Conservation (phyloP, 2,797 vertebrate genomes). For the Microctenopoma steveboyesi region DNA sequence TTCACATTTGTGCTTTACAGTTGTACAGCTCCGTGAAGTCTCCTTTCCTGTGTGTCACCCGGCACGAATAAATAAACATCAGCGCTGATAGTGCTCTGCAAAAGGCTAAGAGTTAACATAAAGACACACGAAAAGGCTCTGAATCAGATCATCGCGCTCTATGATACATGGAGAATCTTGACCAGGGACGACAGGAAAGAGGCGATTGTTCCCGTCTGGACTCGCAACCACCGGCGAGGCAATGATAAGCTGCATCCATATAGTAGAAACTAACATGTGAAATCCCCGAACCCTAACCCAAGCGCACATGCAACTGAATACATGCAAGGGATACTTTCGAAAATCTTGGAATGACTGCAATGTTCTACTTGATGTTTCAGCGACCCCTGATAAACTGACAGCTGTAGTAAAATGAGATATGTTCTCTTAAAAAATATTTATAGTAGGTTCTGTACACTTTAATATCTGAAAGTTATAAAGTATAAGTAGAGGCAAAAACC, state of each 20-base stretch:
- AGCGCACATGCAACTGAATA: slow-evolving; percentile 81
- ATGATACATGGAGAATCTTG: slow-evolving; percentile 10
- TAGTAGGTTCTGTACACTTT: slow-evolving; percentile 92
- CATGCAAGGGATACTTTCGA: slow-evolving; percentile 89
- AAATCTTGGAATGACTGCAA: slow-evolving; percentile 86
- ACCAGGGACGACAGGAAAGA: slow-evolving; percentile 10
- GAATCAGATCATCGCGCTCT: slow-evolving; percentile 16
- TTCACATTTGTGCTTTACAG: slow-evolving; percentile 80
- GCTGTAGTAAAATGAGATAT: slow-evolving; percentile 96
- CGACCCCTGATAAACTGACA: slow-evolving; percentile 91
- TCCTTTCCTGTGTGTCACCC: slow-evolving; percentile 61
- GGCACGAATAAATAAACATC: slow-evolving; percentile 78
- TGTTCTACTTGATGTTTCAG: slow-evolving; percentile 77
- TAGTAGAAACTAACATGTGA: slow-evolving; percentile 61
- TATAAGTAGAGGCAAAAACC: slow-evolving; percentile 89
- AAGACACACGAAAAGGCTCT: slow-evolving; percentile 37
- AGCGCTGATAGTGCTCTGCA: slow-evolving; percentile 78
- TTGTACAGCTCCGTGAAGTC: slow-evolving; percentile 67
- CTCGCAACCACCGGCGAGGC: slow-evolving; percentile 38
- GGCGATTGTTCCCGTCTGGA: not conserved
- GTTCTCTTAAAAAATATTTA: slow-evolving; percentile 96
- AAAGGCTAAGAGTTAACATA: slow-evolving; percentile 41
- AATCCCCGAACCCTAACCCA: slow-evolving; percentile 51
- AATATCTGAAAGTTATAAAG: slow-evolving; percentile 96
- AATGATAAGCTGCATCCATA: slow-evolving; percentile 84